Base-by-base conservation (phyloP, 2,888 invertebrate genomes). In the Lasioglossum vierecki region DNA sequence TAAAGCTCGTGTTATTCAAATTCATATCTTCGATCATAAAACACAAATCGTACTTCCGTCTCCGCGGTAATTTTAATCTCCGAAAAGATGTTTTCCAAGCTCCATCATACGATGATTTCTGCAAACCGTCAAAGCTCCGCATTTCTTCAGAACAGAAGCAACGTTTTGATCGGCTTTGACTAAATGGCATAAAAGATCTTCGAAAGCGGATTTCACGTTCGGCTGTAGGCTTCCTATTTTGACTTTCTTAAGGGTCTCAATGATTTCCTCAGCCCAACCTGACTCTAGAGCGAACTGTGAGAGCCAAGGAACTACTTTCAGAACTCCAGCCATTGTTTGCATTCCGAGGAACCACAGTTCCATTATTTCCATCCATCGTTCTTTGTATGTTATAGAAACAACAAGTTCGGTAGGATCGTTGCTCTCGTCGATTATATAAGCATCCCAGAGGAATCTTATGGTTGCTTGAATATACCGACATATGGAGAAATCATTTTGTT, bases 271-370 rank as follows among this genome's bases (percentile, higher is more conserved):
- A 5, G 98, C 97, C 98, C 98, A 99, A n/a, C 98, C 98, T 94
- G 98, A 98, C 92, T 98, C 98, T 84, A 98, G 97, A 6, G 98
- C 97, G 95, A 98, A 98, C 92, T 98, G 98, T 0, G 98, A 98
- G 86, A 98, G 97, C 98, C 98, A 98, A 5, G 98, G 98, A 85
- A 98, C 96, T 85, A 97, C 96, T 30, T 98, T 97, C 66, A 98
- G 95, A 0, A 98, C 97, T 53, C 97, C 97, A 92, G 98, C 97
- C 96, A 99, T 97, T 1, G 98, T 98, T 94, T 98, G 98, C 98
- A 99, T 98, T 39, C 98, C 98, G 85, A 99, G 96, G 95, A 98
- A 99, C 99, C 99, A 99, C 22, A 99, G 95, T 93, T 99, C 99
- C 94, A 97, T 97, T 83, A 99, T 96, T 94, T 98, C 98, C 95